Evolutionary conservation across 1,140 invertebrate species (phyloP), one percentile per base, ranked within the genome.

Genomic region (Anadara kagoshimensis): DNA sequence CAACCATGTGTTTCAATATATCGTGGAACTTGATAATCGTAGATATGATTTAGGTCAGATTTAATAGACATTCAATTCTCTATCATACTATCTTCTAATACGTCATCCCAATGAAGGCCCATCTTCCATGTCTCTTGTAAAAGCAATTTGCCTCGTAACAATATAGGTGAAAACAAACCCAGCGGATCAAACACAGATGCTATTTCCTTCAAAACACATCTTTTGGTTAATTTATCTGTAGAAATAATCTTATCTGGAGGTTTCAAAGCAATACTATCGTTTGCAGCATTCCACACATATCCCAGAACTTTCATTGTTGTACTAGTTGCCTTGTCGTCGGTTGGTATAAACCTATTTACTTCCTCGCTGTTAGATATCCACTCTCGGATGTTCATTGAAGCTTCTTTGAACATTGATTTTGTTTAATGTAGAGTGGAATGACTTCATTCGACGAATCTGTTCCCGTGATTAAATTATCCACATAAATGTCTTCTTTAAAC

Each of bases 281-380:
- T 41, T n/a, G 61, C 44, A 53, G 10, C 10, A 20, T 63, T 63
- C 72, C 72, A 74, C 26, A 41, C 18, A 56, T 74, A 51, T 14
- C 72, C 72, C 41, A 74, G 24, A 11, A 74, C 58, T 1, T 68
- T 68, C 41, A 26, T 56, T 16, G 18, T 41, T n/a, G 41, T 8
- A 26, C 20, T 5, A 36, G 51, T 41, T 49, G 54, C 36, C 45
- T 22, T 47, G 49, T 73, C 57, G 8, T 61, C 16, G 24, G 11
- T 2, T 14, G n/a, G 41, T 8, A 68, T 67, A 16, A 43, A 29
- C 36, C 43, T 41, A n/a, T n/a, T n/a, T n/a, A n/a, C n/a, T n/a
- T n/a, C n/a, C n/a, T n/a, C n/a, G n/a, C n/a, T n/a, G n/a, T n/a
- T n/a, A n/a, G n/a, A n/a, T n/a, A n/a, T n/a, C n/a, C n/a, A n/a